Evolutionary conservation across 1,140 invertebrate genomes (phyloP).

Genomic region (Trypoxylus dichotomus): DNA sequence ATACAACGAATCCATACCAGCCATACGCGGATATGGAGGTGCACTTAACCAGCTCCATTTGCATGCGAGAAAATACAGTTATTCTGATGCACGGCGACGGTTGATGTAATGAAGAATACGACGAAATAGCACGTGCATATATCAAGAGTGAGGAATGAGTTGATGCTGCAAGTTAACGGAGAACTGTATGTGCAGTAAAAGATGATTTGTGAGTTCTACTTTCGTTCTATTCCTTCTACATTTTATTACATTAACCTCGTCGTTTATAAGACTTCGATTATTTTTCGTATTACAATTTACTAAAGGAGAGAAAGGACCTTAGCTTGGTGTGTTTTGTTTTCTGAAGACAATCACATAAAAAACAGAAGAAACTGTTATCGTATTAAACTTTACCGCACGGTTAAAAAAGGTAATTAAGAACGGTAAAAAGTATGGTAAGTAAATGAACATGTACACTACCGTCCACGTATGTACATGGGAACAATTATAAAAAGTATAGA

Average conservation of each 20-base stretch:
- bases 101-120: not conserved
- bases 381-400: too few relatives aligned
- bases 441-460: too few relatives aligned
- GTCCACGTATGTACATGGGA: too few relatives aligned
- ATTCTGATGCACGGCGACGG: not conserved
- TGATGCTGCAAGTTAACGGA: not conserved
- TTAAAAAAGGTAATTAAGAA: too few relatives aligned
- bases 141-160: not conserved
- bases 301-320: too few relatives aligned
- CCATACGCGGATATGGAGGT: not conserved
- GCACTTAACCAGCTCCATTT: slow-evolving; percentile 1
- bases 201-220: not conserved
- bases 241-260: not conserved
- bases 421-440: too few relatives aligned
- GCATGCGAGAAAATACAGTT: slow-evolving; percentile 1
- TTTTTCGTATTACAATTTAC: too few relatives aligned
- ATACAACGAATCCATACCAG: not conserved
- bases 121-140: not conserved
- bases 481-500: too few relatives aligned
- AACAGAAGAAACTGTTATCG: too few relatives aligned
- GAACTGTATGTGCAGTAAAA: not conserved
- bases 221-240: not conserved
- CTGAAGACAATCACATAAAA: too few relatives aligned
- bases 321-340: too few relatives aligned
- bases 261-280: too few relatives aligned